Evolutionary conservation across 2,113 vertebrate genomes (phyloP).

Genomic region (Aleadryas rufinucha): DNA sequence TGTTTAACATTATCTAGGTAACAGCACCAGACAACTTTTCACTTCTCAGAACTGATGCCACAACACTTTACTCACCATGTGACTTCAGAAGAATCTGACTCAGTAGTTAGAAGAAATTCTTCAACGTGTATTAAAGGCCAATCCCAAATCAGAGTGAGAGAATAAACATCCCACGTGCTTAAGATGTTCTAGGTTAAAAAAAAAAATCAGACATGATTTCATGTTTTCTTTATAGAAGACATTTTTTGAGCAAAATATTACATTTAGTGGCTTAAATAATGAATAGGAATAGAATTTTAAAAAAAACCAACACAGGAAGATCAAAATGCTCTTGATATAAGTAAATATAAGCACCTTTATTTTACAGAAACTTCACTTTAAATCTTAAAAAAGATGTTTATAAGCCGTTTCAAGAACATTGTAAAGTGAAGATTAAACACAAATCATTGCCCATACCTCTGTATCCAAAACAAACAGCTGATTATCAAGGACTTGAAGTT

Average conservation of each 20-base stretch:
- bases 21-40: not conserved
- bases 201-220: not conserved
- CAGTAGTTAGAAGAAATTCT: constrained; percentile 89
- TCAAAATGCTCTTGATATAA: not conserved
- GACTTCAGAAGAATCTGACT: constrained; percentile 80
- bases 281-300: not conserved
- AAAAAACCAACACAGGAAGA: not conserved
- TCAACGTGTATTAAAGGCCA: constrained; percentile 80
- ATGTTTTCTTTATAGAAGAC: not conserved
- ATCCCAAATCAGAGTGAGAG: constrained; percentile 81
- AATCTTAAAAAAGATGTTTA: not conserved
- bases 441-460: constrained; percentile 72
- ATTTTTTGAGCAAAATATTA: not conserved
- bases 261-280: not conserved
- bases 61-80: constrained; percentile 59
- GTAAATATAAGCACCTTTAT: not conserved
- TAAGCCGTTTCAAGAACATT: not conserved
- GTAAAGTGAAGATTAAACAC: not conserved
- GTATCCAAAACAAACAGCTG: constrained; percentile 87
- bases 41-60: not conserved
- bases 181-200: constrained; percentile 75
- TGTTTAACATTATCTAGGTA: not conserved
- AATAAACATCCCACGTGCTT: constrained; percentile 85
- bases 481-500: constrained; percentile 84
- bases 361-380: not conserved